Evolutionary conservation across 2,888 invertebrate genomes (phyloP), one percentile per base, ranked within the genome.

Genomic region (Athetis lepigone): DNA sequence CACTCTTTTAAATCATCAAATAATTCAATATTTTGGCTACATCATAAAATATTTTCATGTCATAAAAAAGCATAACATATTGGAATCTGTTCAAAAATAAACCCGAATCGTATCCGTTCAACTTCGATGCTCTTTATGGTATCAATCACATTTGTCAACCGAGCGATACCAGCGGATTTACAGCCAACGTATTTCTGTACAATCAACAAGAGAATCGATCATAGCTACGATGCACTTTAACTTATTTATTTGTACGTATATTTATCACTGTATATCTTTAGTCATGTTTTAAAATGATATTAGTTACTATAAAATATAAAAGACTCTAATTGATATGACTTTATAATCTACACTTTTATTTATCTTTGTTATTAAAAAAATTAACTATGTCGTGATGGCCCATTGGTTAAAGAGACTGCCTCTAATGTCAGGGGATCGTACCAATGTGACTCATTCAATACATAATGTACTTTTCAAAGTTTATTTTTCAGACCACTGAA

Each of bases 121-220:
- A 8, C 29, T 23, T 23, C 19, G 16, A 33, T 33, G 25, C 19
- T 37, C 63, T 23, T 16, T 37, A 45, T 16, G 23, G 25, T 45
- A 66, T 55, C 67, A 55, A 55, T 55, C 66, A 66, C 9, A 66
- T 63, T 52, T 66, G 56, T 66, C 63, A 63, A 37, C 29, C 36
- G n/a, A 9, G 23, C 9, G 54, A 23, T 43, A 13, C 36, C 13
- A 42, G 47, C 13, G 39, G 66, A 54, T 63, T 54, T 49, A 47
- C 13, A 49, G 16, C 9, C 9, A 19, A 23, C 23, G 47, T 37
- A 18, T 61, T 29, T 43, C 29, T n/a, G 23, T 40, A 49, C 7
- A 46, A 49, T 42, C 27, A 42, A 67, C 56, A 56, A 18, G 8
- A 5, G 21, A 65, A 37, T 55, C 13, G 16, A 8, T 66, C 29